These are phyloP conservation scores for Acleris emargana DNA, from an alignment of 2,888 invertebrate species.

Conservation along the genomic window DNA sequence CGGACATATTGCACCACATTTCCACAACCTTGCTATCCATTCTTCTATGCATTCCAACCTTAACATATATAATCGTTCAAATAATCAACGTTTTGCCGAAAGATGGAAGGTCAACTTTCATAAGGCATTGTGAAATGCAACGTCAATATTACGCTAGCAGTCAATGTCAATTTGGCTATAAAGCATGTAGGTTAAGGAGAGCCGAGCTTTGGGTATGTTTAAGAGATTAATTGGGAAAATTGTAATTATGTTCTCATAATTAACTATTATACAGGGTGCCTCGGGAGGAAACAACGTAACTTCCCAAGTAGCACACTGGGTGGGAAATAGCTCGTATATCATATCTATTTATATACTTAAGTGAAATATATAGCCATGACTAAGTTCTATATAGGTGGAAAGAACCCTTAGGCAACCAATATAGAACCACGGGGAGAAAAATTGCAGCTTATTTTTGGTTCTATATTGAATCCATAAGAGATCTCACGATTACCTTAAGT, in stretches of 20 bases:
- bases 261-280: too few relatives aligned
- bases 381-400: too few relatives aligned
- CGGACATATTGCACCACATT: conserved; percentile 13
- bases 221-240: conserved; percentile 11
- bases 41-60: conserved; percentile 13
- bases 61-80: conserved; percentile 24
- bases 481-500: too few relatives aligned
- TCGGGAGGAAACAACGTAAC: too few relatives aligned
- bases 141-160: conserved; percentile 49
- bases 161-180: conserved; percentile 49
- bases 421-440: too few relatives aligned
- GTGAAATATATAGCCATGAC: too few relatives aligned
- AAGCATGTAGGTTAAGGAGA: conserved; percentile 51
- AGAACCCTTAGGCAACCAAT: too few relatives aligned
- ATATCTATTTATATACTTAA: too few relatives aligned
- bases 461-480: too few relatives aligned
- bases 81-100: conserved; percentile 38
- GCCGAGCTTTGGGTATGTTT: conserved; percentile 5
- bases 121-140: conserved; percentile 52
- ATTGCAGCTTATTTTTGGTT: too few relatives aligned
- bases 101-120: conserved; percentile 52
- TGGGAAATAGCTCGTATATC: too few relatives aligned
- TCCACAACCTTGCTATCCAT: conserved; percentile 9
- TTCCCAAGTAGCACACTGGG: too few relatives aligned
- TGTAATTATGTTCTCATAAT: neutral